A percentile compares a stretch with the other conserved stretches of the same genome.
phyloP scores from a whole-genome alignment of 2,797 vertebrate species.

The Myotis planiceps region DNA sequence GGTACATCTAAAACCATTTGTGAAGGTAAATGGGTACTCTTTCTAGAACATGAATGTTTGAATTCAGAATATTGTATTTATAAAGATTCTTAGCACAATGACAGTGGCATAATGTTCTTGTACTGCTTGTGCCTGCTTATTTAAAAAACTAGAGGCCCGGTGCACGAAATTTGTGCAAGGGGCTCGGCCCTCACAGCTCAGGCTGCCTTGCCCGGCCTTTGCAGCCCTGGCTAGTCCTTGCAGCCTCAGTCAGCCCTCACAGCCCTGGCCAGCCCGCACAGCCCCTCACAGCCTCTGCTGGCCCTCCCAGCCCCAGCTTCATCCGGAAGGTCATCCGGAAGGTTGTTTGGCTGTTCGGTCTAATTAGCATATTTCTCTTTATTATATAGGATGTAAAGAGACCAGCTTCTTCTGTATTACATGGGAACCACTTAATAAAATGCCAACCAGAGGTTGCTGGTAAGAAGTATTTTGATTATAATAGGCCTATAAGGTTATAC shows the following conservation, averaged over 20 bases:
- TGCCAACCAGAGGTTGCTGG: not conserved
- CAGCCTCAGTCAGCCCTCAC: too few species aligned
- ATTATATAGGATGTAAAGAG: not conserved
- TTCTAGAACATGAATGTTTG: not conserved
- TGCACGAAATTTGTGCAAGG: too few species aligned
- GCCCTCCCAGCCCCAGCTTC: too few species aligned
- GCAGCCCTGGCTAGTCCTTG: too few species aligned
- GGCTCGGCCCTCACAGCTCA: too few species aligned
- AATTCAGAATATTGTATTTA: not conserved
- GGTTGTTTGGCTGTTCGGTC: too few species aligned
- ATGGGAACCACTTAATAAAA: not conserved
- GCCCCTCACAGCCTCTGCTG: too few species aligned
- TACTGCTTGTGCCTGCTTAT: not conserved
- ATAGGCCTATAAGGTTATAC: not conserved
- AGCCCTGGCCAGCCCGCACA: too few species aligned
- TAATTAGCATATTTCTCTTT: too few species aligned
- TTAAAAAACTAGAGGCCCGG: not conserved
- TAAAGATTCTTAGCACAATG: not conserved
- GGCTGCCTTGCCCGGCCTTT: too few species aligned
- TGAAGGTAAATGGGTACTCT: not conserved
- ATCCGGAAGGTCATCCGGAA: too few species aligned
- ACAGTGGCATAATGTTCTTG: not conserved
- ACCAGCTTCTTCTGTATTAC: not conserved
- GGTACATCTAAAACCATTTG: not conserved
- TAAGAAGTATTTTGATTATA: not conserved